Base-by-base conservation (phyloP, 2,888 invertebrate species). In the Pherbina coryleti region DNA sequence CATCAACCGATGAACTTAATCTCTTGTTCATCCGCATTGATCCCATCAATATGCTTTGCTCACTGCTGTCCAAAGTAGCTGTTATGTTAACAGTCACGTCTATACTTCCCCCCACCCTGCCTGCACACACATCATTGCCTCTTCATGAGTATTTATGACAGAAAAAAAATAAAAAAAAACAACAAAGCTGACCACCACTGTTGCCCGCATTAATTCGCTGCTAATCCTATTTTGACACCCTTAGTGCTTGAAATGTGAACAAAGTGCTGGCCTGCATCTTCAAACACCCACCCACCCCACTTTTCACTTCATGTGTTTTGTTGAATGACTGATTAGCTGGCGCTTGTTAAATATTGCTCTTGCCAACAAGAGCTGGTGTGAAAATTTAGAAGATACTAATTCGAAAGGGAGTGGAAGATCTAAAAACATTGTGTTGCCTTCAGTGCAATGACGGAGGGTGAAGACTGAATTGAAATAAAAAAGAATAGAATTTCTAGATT, bases 11-110 rank as follows among this genome's bases (percentile, higher is more conserved):
- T 25, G 25, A 25, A 73, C 71, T 78, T 75, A 80, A 80, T 80
- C 80, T 75, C 75, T 78, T 78, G 75, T 76, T 80, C 76, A 80
- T 80, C 79, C 80, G 67, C 75, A 34, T 55, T 67, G 75, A 75
- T 53, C 53, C 55, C 75, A 67, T 67, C 75, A 55, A 75, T 75
- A 55, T 75, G 66, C 53, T 67, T 37, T 53, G 19, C 51, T 25
- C 0, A 3, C 49, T 51, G 28, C 25, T 11, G 22, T 51, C 37
- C 66, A 44, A 44, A 44, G 44, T 44, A 44, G 44, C 44, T 44
- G 44, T 66, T 34, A 9, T 17, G 69, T 66, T 34, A 34, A 55
- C n/a, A 55, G 7, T 19, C n/a, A n/a, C 55, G n/a, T 31, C 37
- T 37, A n/a, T 19, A 3, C 31, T n/a, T n/a, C n/a, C n/a, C n/a